A percentile compares a stretch with the other conserved stretches of the same genome.
These are phyloP conservation scores for Paraplagusia blochii DNA, from an alignment of 2,113 vertebrate genomes.

Conservation along the genomic window DNA sequence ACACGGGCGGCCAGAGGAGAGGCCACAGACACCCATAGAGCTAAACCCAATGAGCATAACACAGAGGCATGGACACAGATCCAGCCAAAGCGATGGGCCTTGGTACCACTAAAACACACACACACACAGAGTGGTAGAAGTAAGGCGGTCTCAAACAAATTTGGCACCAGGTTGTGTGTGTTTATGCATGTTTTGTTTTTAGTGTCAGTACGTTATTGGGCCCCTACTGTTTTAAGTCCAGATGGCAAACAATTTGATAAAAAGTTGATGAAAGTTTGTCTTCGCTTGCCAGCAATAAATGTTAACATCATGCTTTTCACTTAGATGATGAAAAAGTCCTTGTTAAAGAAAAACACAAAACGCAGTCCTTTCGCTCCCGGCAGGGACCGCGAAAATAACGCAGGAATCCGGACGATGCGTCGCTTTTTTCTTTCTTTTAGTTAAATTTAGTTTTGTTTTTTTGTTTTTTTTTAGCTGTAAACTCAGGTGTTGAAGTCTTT, in stretches of 20 bases:
- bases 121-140: slow-evolving; percentile 33
- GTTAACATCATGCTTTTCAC: slow-evolving; percentile 53
- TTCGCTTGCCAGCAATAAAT: slow-evolving; percentile 58
- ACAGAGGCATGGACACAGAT: slow-evolving; percentile 56
- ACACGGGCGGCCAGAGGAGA: slow-evolving; percentile 79
- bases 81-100: slow-evolving; percentile 70
- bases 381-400: slow-evolving; percentile 10
- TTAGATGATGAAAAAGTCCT: slow-evolving; percentile 32
- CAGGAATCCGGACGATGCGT: slow-evolving; percentile 3
- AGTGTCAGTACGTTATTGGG: slow-evolving; percentile 69
- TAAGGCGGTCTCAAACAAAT: slow-evolving; percentile 61
- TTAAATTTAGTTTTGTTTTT: no score
- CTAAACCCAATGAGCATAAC: slow-evolving; percentile 76
- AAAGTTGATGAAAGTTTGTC: slow-evolving; percentile 71
- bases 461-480: not conserved
- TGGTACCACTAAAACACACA: slow-evolving; percentile 68
- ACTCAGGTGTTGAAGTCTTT: slow-evolving; percentile 22
- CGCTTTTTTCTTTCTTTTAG: slow-evolving; percentile 10
- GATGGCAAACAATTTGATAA: slow-evolving; percentile 75
- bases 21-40: slow-evolving; percentile 77
- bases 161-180: slow-evolving; percentile 66
- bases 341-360: slow-evolving; percentile 8
- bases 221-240: slow-evolving; percentile 72
- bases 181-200: slow-evolving; percentile 74
- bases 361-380: slow-evolving; percentile 10